Percentiles rank a stretch among this genome's conserved stretches.
Evolutionary conservation across 2,113 vertebrate genomes (phyloP).

Genomic region (Porphyrio hochstetteri): DNA sequence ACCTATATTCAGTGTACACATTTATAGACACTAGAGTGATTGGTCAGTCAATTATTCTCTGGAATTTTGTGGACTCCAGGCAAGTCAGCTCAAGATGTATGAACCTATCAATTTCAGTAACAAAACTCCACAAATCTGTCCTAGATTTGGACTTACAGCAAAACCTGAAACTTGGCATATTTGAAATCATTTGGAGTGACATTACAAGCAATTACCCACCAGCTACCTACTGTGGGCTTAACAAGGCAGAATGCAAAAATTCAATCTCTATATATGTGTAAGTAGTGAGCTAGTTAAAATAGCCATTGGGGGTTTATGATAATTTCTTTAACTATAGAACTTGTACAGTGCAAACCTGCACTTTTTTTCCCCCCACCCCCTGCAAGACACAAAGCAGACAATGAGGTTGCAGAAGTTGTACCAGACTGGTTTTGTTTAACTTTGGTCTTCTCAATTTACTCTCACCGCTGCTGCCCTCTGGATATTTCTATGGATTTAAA

Average conservation of each 20-base stretch:
- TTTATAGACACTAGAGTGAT: background rate
- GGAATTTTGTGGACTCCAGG: slow-evolving; percentile 17
- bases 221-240: background rate
- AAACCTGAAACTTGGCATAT: background rate
- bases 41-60: background rate
- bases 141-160: background rate
- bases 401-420: slow-evolving; percentile 25
- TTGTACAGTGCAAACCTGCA: background rate
- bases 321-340: background rate
- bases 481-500: slow-evolving; percentile 41
- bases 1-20: background rate
- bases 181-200: background rate
- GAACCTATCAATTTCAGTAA: background rate
- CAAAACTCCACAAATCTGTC: slow-evolving; percentile 6
- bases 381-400: background rate
- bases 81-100: background rate
- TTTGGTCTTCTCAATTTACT: slow-evolving; percentile 49
- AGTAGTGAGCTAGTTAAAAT: background rate
- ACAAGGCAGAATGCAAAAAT: background rate
- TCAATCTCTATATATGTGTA: background rate
- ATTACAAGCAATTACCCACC: background rate
- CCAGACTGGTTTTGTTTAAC: slow-evolving; percentile 51
- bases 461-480: slow-evolving; percentile 40
- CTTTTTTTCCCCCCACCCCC: background rate
- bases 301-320: background rate